Percentiles rank a stretch among this genome's conserved stretches.
Conservation (phyloP, 1,140 invertebrate genomes). For the Laupala kohalensis region DNA sequence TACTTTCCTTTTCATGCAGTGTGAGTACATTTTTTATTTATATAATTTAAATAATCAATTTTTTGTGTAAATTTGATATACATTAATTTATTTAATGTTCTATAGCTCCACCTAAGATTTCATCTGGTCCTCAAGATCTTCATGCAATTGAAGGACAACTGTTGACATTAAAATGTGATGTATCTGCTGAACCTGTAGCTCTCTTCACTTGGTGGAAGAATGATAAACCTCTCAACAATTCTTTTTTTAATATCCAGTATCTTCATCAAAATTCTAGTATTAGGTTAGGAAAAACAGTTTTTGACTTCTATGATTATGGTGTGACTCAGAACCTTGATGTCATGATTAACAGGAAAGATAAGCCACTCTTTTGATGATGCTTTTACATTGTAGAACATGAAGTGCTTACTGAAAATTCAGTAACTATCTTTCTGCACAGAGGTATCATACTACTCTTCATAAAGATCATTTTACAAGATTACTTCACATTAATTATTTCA, state of each 20-base stretch:
- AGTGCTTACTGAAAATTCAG: neutral
- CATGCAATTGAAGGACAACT: constrained; percentile 15
- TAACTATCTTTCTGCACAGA: too few relatives aligned
- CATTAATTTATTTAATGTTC: neutral
- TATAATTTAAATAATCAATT: neutral
- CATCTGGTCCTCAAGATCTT: neutral
- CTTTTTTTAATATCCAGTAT: neutral
- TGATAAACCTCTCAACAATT: constrained; percentile 10
- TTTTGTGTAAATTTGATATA: neutral
- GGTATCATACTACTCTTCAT: too few relatives aligned
- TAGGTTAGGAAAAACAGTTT: neutral
- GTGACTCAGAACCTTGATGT: neutral
- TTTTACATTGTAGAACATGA: neutral
- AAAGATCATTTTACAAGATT: too few relatives aligned
- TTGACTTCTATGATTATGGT: neutral
- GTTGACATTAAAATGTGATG: constrained; percentile 15
- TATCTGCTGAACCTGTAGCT: constrained; percentile 16
- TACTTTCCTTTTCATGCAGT: constrained; percentile 16
- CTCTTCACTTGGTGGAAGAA: constrained; percentile 10
- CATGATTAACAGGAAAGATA: neutral
- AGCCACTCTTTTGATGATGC: neutral
- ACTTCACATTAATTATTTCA: too few relatives aligned
- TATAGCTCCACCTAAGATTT: constrained; percentile 17
- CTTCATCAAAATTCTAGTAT: neutral
- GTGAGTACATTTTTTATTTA: constrained; percentile 12